Percentiles rank a stretch among this genome's conserved stretches.
Evolutionary conservation across 2,888 invertebrate species (phyloP).

Genomic region (Formica aserva): DNA sequence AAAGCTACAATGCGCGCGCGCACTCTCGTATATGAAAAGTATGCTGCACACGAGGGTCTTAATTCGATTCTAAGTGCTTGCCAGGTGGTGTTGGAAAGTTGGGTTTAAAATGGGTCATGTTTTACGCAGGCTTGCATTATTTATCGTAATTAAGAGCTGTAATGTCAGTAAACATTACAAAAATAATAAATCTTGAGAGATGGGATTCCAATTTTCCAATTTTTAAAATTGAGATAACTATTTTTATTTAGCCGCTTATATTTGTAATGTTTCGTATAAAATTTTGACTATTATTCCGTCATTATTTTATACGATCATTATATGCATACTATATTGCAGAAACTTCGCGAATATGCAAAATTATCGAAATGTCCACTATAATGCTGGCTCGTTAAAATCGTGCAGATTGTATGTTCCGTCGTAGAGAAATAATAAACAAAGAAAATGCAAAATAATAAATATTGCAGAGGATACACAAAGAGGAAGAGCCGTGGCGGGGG

Average conservation of each 20-base stretch:
- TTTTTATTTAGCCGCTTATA: background rate
- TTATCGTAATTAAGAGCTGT: background rate
- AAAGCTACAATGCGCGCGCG: constrained; percentile 40
- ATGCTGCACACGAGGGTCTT: constrained; percentile 47
- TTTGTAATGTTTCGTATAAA: background rate
- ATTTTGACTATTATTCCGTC: background rate
- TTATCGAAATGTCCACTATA: background rate
- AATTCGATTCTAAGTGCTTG: constrained; percentile 59
- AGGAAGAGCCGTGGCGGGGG: background rate
- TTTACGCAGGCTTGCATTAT: background rate
- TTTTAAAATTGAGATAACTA: background rate
- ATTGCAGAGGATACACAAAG: constrained; percentile 15
- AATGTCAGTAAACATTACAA: background rate
- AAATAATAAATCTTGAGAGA: background rate
- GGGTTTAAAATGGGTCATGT: constrained; percentile 10
- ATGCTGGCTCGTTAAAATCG: constrained; percentile 33
- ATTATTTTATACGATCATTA: background rate
- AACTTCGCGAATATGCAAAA: background rate
- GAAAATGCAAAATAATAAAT: constrained; percentile 48
- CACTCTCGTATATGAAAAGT: constrained; percentile 36
- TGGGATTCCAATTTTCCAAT: background rate
- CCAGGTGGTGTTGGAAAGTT: constrained; percentile 48
- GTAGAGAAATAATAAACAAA: constrained; percentile 32
- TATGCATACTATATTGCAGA: constrained; percentile 5
- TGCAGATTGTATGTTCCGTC: background rate